These are phyloP conservation scores for Campopleginae sp. DNA, from an alignment of 2,888 invertebrate genomes.

Conservation along the genomic window DNA sequence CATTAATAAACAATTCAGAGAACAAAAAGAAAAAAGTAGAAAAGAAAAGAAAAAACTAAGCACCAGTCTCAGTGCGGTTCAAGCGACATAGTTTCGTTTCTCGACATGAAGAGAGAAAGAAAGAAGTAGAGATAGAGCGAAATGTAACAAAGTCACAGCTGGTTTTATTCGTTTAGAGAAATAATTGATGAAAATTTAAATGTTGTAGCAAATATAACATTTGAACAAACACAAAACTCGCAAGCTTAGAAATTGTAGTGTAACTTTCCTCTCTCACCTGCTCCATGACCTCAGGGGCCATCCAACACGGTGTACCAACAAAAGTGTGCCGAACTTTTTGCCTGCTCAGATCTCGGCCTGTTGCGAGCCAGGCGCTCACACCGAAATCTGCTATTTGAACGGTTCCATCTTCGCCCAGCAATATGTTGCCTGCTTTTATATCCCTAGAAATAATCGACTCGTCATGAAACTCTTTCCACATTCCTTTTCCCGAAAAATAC, in stretches of 20 bases:
- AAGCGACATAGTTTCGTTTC: conserved; percentile 49
- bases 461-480: background rate
- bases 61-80: conserved; percentile 56
- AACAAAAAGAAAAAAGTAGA: background rate
- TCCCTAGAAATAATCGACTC: conserved; percentile 87
- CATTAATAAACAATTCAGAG: conserved; percentile 3
- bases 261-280: conserved; percentile 88
- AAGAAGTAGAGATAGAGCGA: conserved; percentile 25
- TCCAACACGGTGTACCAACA: conserved; percentile 99
- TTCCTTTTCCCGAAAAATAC: background rate
- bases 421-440: conserved; percentile 98
- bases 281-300: conserved; percentile 99
- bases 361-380: conserved; percentile 98
- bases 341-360: conserved; percentile 95
- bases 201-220: conserved; percentile 43
- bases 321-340: conserved; percentile 99
- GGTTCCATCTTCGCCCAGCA: conserved; percentile 97
- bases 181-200: background rate
- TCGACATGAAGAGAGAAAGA: conserved; percentile 25
- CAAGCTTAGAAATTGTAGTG: conserved; percentile 83
- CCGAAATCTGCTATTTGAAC: conserved; percentile 99
- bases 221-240: conserved; percentile 75
- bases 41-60: conserved; percentile 35
- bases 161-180: background rate
- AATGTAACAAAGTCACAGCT: conserved; percentile 11